Conservation (phyloP, 2,797 vertebrate genomes). For the Pangasius djambal region DNA sequence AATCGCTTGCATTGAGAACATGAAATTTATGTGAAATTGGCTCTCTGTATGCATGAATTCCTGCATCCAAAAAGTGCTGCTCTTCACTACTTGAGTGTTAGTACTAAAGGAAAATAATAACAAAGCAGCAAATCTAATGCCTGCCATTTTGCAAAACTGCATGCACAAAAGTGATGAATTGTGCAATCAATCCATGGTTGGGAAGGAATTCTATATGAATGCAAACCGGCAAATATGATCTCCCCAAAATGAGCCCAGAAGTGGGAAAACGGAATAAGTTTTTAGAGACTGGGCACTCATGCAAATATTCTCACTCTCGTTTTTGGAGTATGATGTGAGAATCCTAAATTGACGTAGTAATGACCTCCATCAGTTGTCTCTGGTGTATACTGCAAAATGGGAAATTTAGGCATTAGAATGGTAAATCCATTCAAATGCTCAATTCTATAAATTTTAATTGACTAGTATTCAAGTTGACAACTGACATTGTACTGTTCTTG, state of each 20-base stretch:
- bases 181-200: background rate
- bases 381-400: constrained; percentile 34
- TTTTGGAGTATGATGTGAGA: background rate
- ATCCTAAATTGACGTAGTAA: background rate
- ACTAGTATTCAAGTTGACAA: constrained; percentile 2
- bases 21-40: background rate
- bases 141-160: background rate
- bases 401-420: constrained; percentile 51
- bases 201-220: background rate
- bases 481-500: background rate
- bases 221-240: background rate
- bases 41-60: too few species aligned
- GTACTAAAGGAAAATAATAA: background rate
- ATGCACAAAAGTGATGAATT: background rate
- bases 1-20: background rate
- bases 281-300: background rate
- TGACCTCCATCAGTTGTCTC: background rate
- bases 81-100: background rate
- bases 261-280: background rate
- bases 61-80: background rate
- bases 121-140: background rate
- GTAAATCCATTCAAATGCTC: background rate
- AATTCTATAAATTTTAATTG: background rate
- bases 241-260: background rate
- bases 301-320: background rate